Evolutionary conservation across 2,888 invertebrate genomes (phyloP).

Genomic region (Alsophila aescularia): DNA sequence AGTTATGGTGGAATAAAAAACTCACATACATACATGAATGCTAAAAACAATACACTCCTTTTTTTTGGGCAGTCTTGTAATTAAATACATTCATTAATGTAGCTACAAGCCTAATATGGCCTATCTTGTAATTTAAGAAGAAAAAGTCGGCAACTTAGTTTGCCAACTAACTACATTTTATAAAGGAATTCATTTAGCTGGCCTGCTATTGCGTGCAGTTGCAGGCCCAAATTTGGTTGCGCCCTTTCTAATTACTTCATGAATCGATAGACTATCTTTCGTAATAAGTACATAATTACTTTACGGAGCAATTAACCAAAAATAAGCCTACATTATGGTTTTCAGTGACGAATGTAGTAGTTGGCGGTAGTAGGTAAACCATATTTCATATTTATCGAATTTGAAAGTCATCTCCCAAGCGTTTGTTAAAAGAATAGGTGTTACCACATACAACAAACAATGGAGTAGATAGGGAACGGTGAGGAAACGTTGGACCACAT

Average conservation of each 20-base stretch:
- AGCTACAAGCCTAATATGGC: too few species aligned
- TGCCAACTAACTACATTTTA: background rate
- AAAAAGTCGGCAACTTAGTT: background rate
- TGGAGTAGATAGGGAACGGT: constrained; percentile 51
- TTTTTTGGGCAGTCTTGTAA: too few species aligned
- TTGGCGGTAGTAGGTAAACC: background rate
- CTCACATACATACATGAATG: too few species aligned
- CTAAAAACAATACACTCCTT: too few species aligned
- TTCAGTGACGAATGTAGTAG: too few species aligned
- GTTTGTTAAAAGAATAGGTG: constrained; percentile 52
- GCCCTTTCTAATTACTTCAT: constrained; percentile 9
- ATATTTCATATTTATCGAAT: constrained; percentile 45
- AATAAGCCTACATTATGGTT: background rate
- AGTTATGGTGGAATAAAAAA: too few species aligned
- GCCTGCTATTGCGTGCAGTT: background rate
- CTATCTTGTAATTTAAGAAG: too few species aligned
- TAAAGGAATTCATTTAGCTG: background rate
- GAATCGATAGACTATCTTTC: background rate
- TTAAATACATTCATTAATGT: too few species aligned
- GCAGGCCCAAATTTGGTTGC: constrained; percentile 2
- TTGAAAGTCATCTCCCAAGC: constrained; percentile 44
- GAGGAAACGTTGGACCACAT: constrained; percentile 56
- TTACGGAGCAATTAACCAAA: background rate
- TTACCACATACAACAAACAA: constrained; percentile 62
- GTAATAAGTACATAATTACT: background rate